These are phyloP conservation scores for Pangasius larnaudii DNA, from an alignment of 2,797 vertebrate species.

Conservation along the genomic window DNA sequence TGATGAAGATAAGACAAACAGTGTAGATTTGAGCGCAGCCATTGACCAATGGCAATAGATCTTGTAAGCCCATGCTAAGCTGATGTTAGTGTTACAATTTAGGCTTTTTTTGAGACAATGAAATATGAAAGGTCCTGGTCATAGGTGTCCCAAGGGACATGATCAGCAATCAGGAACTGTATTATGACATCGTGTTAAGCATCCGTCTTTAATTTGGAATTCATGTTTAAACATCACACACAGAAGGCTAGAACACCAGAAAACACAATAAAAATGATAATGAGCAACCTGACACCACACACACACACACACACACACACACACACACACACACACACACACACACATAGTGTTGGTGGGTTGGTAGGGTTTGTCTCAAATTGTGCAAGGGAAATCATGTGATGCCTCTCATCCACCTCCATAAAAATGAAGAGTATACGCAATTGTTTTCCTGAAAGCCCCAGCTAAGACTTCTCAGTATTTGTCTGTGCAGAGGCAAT, in stretches of 20 bases:
- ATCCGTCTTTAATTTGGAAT: slow-evolving; percentile 43
- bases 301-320: slow-evolving; percentile 24
- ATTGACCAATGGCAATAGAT: slow-evolving; percentile 73
- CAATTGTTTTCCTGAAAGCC: slow-evolving; percentile 23
- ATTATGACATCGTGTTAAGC: slow-evolving; percentile 43
- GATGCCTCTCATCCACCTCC: slow-evolving; percentile 17
- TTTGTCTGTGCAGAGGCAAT: slow-evolving; percentile 24
- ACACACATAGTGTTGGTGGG: slow-evolving; percentile 2
- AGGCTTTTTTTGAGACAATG: slow-evolving; percentile 59
- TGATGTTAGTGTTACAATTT: slow-evolving; percentile 72
- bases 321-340: slow-evolving; percentile 21
- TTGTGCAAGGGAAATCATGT: slow-evolving; percentile 29
- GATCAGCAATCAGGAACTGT: slow-evolving; percentile 47
- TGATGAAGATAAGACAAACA: slow-evolving; percentile 82
- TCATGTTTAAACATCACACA: slow-evolving; percentile 23
- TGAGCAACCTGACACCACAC: slow-evolving; percentile 41
- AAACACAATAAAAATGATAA: slow-evolving; percentile 34
- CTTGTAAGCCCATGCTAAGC: slow-evolving; percentile 70
- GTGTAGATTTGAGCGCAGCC: slow-evolving; percentile 75
- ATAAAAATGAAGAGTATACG: slow-evolving; percentile 16
- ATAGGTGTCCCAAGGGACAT: slow-evolving; percentile 23
- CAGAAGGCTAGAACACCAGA: neutral
- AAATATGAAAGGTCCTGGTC: slow-evolving; percentile 38
- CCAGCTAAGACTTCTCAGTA: slow-evolving; percentile 23
- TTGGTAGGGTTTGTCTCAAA: slow-evolving; percentile 22